Percentiles rank a stretch among this genome's conserved stretches.
phyloP scores from a whole-genome alignment of 2,888 invertebrate species.

The Resseliella maxima region DNA sequence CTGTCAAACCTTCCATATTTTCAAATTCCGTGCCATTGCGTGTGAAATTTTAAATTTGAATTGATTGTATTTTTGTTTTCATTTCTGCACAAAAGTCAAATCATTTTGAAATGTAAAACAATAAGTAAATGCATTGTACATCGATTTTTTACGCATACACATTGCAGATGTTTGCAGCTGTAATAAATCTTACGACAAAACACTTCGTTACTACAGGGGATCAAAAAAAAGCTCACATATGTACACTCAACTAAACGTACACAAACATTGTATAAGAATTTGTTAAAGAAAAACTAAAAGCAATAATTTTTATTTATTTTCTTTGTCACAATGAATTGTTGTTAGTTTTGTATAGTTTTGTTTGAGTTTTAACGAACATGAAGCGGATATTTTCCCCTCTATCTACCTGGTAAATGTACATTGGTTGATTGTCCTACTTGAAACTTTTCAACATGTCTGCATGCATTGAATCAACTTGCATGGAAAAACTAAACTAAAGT shows the following conservation, averaged over 20 bases:
- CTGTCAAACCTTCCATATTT: slow-evolving; percentile 9
- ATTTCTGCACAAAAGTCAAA: background rate
- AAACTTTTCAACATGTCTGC: slow-evolving; percentile 29
- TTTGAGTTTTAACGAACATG: background rate
- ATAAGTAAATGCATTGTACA: background rate
- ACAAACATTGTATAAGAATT: background rate
- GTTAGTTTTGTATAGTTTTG: background rate
- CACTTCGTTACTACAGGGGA: background rate
- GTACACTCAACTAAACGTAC: background rate
- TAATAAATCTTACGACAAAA: slow-evolving; percentile 22
- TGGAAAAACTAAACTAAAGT: background rate
- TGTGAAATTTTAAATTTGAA: background rate
- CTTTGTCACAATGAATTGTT: slow-evolving; percentile 20
- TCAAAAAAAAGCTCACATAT: background rate
- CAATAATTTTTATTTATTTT: background rate
- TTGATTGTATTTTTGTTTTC: background rate
- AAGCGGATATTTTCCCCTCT: background rate
- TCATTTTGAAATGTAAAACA: background rate
- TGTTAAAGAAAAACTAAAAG: background rate
- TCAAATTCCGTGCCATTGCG: slow-evolving; percentile 20
- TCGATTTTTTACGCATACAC: slow-evolving; percentile 19
- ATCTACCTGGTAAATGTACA: too few relatives aligned
- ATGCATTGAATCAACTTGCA: background rate
- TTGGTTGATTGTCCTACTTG: background rate
- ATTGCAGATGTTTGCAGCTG: background rate